Evolutionary conservation across 2,888 invertebrate genomes (phyloP), one percentile per base, ranked within the genome.

Genomic region (Sarcophaga variegata): DNA sequence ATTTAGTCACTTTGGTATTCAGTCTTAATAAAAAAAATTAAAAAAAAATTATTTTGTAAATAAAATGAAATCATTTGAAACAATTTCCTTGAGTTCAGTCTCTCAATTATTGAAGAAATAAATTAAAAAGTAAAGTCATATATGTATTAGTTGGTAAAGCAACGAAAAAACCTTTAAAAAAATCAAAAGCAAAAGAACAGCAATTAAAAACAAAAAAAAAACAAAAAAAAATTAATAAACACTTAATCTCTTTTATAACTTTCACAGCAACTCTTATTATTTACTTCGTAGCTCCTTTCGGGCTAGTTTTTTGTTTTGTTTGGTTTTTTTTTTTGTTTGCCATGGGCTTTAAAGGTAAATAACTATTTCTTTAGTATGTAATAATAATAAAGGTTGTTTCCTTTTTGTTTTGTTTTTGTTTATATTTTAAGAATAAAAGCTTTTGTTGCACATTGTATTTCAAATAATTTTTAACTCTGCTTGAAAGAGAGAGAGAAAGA

Each of bases 1-100:
- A 70, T 88, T 82, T 88, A 86, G 86, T 89, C 85, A 88, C 90
- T 90, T 91, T 91, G 90, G 91, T 91, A 90, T 90, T 91, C 91
- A 91, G 91, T 91, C 91, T 91, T 91, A 87, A 75, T 84, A 75
- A 83, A 83, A 20, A 27, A 78, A 77, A 54, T 54, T 14, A 82
- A 82, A 76, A 54, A 77, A 85, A 85, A 85, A 75, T 82, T 78
- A 66, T 72, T 86, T 80, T 20, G 70, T 81, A 81, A 74, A 77
- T 70, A 83, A 77, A 49, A 20, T 63, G 37, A 83, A 86, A 86
- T 59, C 45, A 81, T 71, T 75, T 78, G 59, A 85, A 77, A 86
- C 79, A 83, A 78, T 87, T 88, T 85, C 71, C 70, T 79, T 83
- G 87, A 87, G 87, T 81, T 91, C 91, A 91, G 91, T 91, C 91